A percentile compares a stretch with the other conserved stretches of the same genome.
Evolutionary conservation across 2,797 vertebrate species (phyloP).

Genomic region (Peromyscus attwateri): DNA sequence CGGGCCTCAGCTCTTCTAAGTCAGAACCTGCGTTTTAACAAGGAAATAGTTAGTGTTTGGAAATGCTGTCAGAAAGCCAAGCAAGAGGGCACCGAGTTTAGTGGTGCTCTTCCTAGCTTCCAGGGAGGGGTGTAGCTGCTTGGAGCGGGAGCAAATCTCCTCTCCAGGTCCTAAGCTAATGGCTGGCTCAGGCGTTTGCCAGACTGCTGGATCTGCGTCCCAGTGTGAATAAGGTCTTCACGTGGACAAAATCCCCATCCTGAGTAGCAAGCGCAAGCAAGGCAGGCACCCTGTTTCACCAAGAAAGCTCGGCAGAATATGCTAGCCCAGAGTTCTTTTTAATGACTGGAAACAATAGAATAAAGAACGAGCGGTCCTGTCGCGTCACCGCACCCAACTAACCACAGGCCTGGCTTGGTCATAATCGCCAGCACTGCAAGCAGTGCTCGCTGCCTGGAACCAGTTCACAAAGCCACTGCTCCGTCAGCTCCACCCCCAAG

Average conservation of each 20-base stretch:
- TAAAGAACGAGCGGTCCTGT: conserved; percentile 61
- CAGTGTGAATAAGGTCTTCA: conserved; percentile 9
- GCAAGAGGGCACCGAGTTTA: not conserved
- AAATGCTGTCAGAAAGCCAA: not conserved
- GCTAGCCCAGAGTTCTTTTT: conserved; percentile 45
- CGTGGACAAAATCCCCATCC: not conserved
- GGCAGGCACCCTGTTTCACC: not conserved
- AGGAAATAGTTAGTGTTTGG: not conserved
- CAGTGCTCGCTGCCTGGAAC: not conserved
- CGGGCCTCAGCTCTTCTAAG: not conserved
- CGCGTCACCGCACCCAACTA: conserved; percentile 58
- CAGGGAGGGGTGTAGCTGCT: not conserved
- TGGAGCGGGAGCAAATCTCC: not conserved
- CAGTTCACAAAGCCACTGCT: not conserved
- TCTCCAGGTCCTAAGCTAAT: not conserved
- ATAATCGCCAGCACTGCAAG: not conserved
- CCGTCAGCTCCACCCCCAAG: not conserved
- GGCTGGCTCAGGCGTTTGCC: not conserved
- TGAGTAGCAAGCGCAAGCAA: not conserved
- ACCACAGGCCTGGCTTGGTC: not conserved
- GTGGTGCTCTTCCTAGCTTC: not conserved
- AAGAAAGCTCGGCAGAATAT: not conserved
- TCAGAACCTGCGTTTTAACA: conserved; percentile 48
- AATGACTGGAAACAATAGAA: conserved; percentile 59
- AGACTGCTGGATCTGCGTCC: not conserved